Evolutionary conservation across 2,113 vertebrate genomes (phyloP), one percentile per base, ranked within the genome.

Genomic region (Chitala chitala): DNA sequence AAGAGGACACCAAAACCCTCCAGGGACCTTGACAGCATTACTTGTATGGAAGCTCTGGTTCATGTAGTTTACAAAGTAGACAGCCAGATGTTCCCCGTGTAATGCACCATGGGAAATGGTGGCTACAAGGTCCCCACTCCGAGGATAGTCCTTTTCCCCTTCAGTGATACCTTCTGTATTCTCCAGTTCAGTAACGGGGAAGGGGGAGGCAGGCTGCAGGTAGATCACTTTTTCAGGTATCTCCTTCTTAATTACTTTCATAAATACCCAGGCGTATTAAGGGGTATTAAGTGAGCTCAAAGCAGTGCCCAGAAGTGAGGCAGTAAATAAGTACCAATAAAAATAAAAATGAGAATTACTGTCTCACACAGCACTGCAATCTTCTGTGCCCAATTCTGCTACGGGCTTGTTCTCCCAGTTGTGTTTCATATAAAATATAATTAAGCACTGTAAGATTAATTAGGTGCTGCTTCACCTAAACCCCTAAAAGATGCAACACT

Each of bases 361-460:
- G 20, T 51, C 48, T 2, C 48, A 51, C 8, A 51, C 12, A 15
- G 2, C 8, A 51, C 20, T 51, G 12, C n/a, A n/a, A n/a, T n/a
- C n/a, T n/a, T n/a, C 48, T 2, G 12, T 51, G 48, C 12, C 48
- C 20, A 10, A 51, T n/a, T n/a, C 48, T 15, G 20, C 8, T 20
- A n/a, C 48, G 20, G 12, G 48, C 20, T 51, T 51, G 22, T 4
- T 68, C 42, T 22, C 24, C 26, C 8, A 13, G 3, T n/a, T n/a
- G 24, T n/a, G 24, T 22, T 31, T 24, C 64, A 22, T 10, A 33
- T n/a, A 38, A 63, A 63, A 68, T n/a, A 46, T 46, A 68, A 68
- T 68, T 68, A 68, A 68, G 22, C 42, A 4, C 42, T 22, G 44
- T 26, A 68, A 68, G 42, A 46, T 68, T 26, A 68, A 68, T 26